These are phyloP conservation scores for Biston stratarius DNA, from an alignment of 2,888 invertebrate species.

Conservation along the genomic window DNA sequence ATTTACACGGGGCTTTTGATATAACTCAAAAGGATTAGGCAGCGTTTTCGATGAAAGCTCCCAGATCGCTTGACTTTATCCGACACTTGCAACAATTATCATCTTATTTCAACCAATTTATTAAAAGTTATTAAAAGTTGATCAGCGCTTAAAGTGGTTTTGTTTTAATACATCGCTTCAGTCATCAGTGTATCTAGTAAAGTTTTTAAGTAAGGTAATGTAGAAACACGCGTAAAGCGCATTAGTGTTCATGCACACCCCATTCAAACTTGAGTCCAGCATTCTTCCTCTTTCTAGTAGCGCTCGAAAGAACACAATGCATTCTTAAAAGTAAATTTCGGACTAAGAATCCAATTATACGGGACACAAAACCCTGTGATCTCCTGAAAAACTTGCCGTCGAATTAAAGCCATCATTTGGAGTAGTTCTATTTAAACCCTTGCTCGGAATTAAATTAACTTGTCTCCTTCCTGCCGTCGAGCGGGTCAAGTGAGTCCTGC, in stretches of 20 bases:
- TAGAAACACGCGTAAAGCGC: background rate
- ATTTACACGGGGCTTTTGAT: no score
- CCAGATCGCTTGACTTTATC: no score
- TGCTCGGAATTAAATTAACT: conserved; percentile 29
- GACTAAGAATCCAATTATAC: background rate
- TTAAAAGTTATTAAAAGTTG: no score
- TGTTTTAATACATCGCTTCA: no score
- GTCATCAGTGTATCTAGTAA: no score
- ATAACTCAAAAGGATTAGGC: no score
- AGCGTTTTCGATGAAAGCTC: no score
- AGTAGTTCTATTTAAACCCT: conserved; percentile 28
- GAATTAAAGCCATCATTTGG: conserved; percentile 26
- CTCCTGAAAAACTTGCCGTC: conserved; percentile 16
- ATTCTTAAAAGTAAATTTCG: background rate
- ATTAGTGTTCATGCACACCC: no score
- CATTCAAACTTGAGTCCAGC: background rate
- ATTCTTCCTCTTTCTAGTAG: background rate
- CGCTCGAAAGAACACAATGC: background rate
- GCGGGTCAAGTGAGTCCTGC: conserved; percentile 19
- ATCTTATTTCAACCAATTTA: no score
- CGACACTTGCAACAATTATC: no score
- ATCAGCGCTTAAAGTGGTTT: no score
- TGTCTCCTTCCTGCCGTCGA: conserved; percentile 20
- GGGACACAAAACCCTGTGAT: background rate
- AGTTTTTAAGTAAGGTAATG: background rate